Percentiles rank a stretch among this genome's conserved stretches.
Conservation (phyloP, 2,888 invertebrate species). For the Tanytarsus gracilentus region DNA sequence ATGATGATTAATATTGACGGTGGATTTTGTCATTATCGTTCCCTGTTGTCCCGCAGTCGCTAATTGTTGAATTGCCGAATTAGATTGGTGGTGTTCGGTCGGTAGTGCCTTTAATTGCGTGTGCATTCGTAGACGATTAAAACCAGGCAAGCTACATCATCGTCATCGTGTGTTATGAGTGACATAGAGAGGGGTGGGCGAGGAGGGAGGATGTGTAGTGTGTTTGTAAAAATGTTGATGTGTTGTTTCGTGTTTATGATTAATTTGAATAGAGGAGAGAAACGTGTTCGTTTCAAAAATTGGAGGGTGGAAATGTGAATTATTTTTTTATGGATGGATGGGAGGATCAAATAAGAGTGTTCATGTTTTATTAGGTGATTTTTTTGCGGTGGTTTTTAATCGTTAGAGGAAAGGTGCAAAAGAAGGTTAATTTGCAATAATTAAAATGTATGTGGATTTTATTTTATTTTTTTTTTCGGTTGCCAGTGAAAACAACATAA, state of each 20-base stretch:
- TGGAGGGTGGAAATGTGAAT: no score
- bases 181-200: neutral
- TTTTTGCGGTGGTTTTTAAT: no score
- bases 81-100: neutral
- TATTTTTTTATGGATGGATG: no score
- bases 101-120: conserved; percentile 46
- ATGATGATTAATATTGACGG: conserved; percentile 19
- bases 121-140: conserved; percentile 93
- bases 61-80: conserved; percentile 23
- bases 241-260: no score
- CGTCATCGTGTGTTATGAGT: neutral
- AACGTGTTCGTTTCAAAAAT: no score
- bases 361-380: no score
- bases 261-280: no score
- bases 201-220: neutral
- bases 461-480: neutral
- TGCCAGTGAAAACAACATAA: neutral
- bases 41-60: conserved; percentile 3
- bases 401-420: neutral
- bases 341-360: no score
- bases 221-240: no score
- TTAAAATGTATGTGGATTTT: neutral
- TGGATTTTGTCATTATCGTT: conserved; percentile 9
- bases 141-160: conserved; percentile 84
- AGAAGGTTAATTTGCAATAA: conserved; percentile 8